Conservation (phyloP, 2,888 invertebrate genomes). For the Drosophila maculinotata region DNA sequence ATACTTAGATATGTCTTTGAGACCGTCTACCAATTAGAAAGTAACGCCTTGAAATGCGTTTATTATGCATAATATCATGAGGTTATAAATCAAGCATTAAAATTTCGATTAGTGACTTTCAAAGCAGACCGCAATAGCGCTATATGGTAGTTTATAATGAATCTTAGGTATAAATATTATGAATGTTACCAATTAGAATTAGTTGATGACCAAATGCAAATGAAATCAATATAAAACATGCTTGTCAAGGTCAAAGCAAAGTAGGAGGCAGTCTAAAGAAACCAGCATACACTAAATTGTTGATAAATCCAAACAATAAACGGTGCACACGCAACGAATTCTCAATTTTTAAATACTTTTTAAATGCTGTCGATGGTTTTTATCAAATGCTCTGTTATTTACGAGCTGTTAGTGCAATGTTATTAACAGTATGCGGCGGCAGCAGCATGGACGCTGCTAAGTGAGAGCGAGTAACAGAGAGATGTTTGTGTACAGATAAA, state of each 20-base stretch:
- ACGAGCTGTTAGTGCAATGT: constrained; percentile 70
- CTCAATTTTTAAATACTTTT: constrained; percentile 5
- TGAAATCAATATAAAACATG: constrained; percentile 45
- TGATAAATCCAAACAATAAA: constrained; percentile 22
- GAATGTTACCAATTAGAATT: constrained; percentile 34
- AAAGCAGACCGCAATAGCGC: constrained; percentile 11
- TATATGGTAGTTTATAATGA: constrained; percentile 10
- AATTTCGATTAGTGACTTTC: constrained; percentile 20
- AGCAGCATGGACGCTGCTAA: constrained; percentile 10
- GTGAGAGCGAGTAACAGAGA: constrained; percentile 27
- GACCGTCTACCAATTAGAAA: constrained; percentile 41
- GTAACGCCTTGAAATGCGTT: constrained; percentile 19
- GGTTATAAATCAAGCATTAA: constrained; percentile 38
- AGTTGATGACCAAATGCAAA: constrained; percentile 31
- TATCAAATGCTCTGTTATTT: constrained; percentile 49
- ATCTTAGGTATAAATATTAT: constrained; percentile 16
- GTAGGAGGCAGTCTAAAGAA: not conserved
- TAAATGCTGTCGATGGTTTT: constrained; percentile 1
- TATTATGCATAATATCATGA: constrained; percentile 24
- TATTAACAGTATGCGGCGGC: constrained; percentile 58
- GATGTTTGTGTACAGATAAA: constrained; percentile 24
- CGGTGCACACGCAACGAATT: constrained; percentile 14
- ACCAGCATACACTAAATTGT: constrained; percentile 18
- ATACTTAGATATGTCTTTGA: constrained; percentile 34
- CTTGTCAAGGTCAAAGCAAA: constrained; percentile 37